Base-by-base conservation (phyloP, 2,113 vertebrate species). In the Oplegnathus fasciatus region DNA sequence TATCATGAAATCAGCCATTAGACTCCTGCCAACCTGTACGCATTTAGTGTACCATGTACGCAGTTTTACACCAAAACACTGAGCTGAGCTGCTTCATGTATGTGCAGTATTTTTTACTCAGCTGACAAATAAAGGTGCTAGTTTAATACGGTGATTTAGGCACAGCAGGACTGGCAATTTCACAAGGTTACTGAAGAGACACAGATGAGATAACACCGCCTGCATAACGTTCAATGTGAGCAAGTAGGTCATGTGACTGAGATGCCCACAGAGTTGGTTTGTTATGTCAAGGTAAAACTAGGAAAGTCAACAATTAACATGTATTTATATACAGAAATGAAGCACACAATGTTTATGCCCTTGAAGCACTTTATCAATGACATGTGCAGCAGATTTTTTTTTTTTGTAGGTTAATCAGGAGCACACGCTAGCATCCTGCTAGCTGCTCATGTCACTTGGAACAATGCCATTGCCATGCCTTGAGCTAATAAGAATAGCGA, bases 1-100 rank as follows among this genome's bases (percentile, higher is more conserved):
- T 73, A 67, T 73, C 75, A 20, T 30, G 1, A 62, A 50, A 82
- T 71, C 58, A 42, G 64, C 66, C 55, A 8, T 88, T 82, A 64
- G 66, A 79, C 75, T 64, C 90, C 89, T 90, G 90, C 90, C 89
- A 91, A 87, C 91, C 88, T 86, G 76, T 48, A 65, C 18, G 34
- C 87, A 89, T 92, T 91, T 90, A 80, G 30, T 84, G 85, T 89
- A 82, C 90, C 85, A 89, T 84, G 64, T 50, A 52, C 4, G 48
- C 55, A 73, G 68, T 77, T 85, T 75, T 34, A 86, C 71, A 77
- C 61, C 78, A 68, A 80, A 69, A 71, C 10, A 67, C 32, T 15
- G 22, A 78, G 58, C 40, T 46, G 22, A 65, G 65, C 66, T 24
- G 61, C 54, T 60, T 34, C 20, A 46, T 34, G n/a, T 34, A 48